A percentile compares a stretch with the other conserved stretches of the same genome.
These are phyloP conservation scores for Cryptocephalus moraei DNA, from an alignment of 2,888 invertebrate species.

Conservation along the genomic window DNA sequence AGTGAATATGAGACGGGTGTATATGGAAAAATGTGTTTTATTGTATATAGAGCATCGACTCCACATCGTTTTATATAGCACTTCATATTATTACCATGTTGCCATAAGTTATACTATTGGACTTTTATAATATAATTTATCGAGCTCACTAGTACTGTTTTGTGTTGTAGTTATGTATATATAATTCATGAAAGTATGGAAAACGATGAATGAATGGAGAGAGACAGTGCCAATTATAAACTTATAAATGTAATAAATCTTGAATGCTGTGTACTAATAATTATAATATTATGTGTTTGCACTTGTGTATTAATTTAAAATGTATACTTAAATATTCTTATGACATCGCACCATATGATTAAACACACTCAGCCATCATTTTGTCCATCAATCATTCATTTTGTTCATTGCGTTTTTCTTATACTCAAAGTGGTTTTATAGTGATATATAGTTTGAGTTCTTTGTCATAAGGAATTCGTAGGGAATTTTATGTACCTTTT, in stretches of 20 bases:
- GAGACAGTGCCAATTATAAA: slow-evolving; percentile 41
- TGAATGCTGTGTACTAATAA: slow-evolving; percentile 43
- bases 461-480: slow-evolving; percentile 28
- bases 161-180: slow-evolving; percentile 36
- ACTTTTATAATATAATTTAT: slow-evolving; percentile 14
- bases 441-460: slow-evolving; percentile 27
- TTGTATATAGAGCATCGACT: slow-evolving; percentile 20
- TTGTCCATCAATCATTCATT: slow-evolving; percentile 25
- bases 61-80: slow-evolving; percentile 31
- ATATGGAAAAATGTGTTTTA: not conserved
- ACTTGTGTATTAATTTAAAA: slow-evolving; percentile 36
- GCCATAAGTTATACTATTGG: slow-evolving; percentile 25
- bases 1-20: slow-evolving; percentile 12
- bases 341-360: slow-evolving; percentile 30
- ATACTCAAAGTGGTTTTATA: slow-evolving; percentile 30
- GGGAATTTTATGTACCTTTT: slow-evolving; percentile 29
- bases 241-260: slow-evolving; percentile 37
- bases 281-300: slow-evolving; percentile 39
- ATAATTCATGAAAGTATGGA: slow-evolving; percentile 18
- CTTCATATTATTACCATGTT: slow-evolving; percentile 28
- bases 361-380: slow-evolving; percentile 27
- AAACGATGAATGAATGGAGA: slow-evolving; percentile 14
- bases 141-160: slow-evolving; percentile 21
- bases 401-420: slow-evolving; percentile 15
- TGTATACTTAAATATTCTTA: slow-evolving; percentile 33